Percentiles rank a stretch among this genome's conserved stretches.
Conservation (phyloP, 2,113 vertebrate species). For the Merops nubicus region DNA sequence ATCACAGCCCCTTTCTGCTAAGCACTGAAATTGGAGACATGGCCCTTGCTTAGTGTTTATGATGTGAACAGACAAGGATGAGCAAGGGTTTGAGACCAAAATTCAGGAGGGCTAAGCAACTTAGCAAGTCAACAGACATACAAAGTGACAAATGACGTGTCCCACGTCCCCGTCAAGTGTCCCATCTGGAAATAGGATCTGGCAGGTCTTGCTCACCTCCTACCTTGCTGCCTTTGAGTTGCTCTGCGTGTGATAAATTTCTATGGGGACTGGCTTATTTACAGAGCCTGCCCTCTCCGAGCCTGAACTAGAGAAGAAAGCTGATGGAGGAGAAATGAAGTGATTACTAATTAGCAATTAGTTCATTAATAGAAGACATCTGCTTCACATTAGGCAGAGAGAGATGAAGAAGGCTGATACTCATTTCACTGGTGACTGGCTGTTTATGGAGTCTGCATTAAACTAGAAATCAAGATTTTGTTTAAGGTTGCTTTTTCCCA, state of each 20-base stretch:
- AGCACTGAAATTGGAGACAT: background rate
- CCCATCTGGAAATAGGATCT: background rate
- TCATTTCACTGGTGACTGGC: background rate
- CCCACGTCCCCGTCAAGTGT: rapidly evolving
- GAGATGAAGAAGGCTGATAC: background rate
- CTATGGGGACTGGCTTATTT: background rate
- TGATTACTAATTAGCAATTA: background rate
- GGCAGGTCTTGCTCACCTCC: background rate
- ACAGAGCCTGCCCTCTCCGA: background rate
- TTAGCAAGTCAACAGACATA: background rate
- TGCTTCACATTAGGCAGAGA: background rate
- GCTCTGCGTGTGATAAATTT: background rate
- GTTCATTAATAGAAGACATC: conserved; percentile 32
- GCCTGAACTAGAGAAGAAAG: background rate
- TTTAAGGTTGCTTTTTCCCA: background rate
- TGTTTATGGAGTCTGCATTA: background rate
- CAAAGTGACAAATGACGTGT: background rate
- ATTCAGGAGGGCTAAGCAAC: background rate
- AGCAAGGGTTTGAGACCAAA: background rate
- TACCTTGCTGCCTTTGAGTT: background rate
- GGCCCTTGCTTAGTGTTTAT: background rate
- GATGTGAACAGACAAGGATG: background rate
- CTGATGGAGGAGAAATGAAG: background rate
- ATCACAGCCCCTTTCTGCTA: background rate
- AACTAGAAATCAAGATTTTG: background rate